Percentiles rank a stretch among this genome's conserved stretches.
Evolutionary conservation across 2,113 vertebrate genomes (phyloP).

Genomic region (Gopherus flavomarginatus): DNA sequence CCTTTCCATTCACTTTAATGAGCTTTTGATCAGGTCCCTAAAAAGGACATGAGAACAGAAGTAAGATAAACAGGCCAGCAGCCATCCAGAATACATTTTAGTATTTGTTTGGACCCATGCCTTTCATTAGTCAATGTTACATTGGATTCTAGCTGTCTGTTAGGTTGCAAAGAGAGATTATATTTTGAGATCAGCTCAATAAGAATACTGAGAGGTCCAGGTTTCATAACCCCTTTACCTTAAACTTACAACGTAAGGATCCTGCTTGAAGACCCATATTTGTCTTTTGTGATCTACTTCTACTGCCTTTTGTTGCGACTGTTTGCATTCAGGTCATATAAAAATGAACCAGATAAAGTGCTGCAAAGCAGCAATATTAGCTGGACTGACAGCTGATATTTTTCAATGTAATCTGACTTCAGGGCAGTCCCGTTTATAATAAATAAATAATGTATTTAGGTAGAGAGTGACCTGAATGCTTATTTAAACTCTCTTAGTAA

Average conservation of each 20-base stretch:
- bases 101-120: background rate
- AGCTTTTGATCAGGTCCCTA: background rate
- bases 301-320: background rate
- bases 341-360: background rate
- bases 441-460: background rate
- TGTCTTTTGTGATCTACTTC: background rate
- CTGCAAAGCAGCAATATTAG: background rate
- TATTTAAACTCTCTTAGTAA: background rate
- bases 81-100: background rate
- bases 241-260: background rate
- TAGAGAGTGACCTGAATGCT: background rate
- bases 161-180: background rate
- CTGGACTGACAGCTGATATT: background rate
- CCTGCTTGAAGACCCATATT: background rate
- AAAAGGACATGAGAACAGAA: background rate
- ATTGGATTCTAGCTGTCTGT: background rate
- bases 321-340: background rate
- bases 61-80: background rate
- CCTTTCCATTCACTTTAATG: background rate
- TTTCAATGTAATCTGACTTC: background rate
- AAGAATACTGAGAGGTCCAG: background rate
- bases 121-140: background rate
- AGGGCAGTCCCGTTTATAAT: background rate
- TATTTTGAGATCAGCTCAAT: background rate
- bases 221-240: background rate